These are phyloP conservation scores for Xestia sexstrigata DNA, from an alignment of 2,888 invertebrate species.

Conservation along the genomic window DNA sequence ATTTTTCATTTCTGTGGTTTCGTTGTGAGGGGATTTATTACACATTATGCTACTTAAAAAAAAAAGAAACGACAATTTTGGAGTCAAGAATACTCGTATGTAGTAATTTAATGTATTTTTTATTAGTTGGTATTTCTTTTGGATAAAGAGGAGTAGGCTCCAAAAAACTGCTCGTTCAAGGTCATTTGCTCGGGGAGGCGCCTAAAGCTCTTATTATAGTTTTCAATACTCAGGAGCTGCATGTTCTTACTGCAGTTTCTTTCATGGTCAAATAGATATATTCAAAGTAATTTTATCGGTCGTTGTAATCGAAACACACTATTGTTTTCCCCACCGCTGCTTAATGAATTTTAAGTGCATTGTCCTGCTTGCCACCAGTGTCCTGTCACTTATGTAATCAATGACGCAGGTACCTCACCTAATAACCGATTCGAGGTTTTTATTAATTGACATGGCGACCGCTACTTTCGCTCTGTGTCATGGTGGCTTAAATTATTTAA, in stretches of 20 bases:
- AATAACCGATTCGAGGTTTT: slow-evolving; percentile 44
- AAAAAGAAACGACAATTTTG: no score
- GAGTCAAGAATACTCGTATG: no score
- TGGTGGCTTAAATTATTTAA: slow-evolving; percentile 5
- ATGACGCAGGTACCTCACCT: slow-evolving; percentile 59
- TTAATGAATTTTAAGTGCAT: slow-evolving; percentile 81
- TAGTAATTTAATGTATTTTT: no score
- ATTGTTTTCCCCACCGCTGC: slow-evolving; percentile 79
- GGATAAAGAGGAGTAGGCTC: no score
- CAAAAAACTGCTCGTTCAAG: no score
- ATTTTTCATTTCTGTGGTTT: no score
- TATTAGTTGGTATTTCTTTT: no score
- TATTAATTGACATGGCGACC: slow-evolving; percentile 35
- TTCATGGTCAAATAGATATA: slow-evolving; percentile 47
- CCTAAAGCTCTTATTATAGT: neutral
- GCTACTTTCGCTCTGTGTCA: slow-evolving; percentile 28
- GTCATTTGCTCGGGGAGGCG: no score
- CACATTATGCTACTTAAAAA: no score
- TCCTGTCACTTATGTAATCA: slow-evolving; percentile 70
- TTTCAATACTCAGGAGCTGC: neutral
- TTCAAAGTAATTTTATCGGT: slow-evolving; percentile 71
- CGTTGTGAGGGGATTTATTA: no score
- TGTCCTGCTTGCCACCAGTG: slow-evolving; percentile 74
- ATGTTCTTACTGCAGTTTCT: slow-evolving; percentile 25
- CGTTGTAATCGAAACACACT: slow-evolving; percentile 69